Evolutionary conservation across 2,888 invertebrate species (phyloP).

Genomic region (Acronicta aceris): DNA sequence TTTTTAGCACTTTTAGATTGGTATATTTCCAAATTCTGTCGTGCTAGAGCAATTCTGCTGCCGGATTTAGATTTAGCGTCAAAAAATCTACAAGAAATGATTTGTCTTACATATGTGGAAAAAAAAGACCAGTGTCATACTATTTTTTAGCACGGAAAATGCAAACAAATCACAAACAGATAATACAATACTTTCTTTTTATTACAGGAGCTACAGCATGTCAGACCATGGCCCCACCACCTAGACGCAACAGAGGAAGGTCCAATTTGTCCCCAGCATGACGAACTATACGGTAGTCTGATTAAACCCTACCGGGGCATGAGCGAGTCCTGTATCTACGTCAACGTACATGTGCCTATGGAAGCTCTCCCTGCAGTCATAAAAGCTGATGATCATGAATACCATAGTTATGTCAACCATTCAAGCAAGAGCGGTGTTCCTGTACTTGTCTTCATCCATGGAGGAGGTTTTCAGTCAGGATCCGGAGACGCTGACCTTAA

Average conservation of each 20-base stretch:
- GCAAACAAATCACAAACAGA: too few species aligned
- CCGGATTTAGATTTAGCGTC: too few species aligned
- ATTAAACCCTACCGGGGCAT: constrained; percentile 45
- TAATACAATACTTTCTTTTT: too few species aligned
- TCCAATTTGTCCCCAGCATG: constrained; percentile 88
- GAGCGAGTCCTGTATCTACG: constrained; percentile 65
- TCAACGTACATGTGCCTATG: constrained; percentile 63
- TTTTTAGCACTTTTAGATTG: too few species aligned
- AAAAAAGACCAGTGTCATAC: too few species aligned
- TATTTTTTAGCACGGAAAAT: too few species aligned
- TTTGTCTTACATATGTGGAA: too few species aligned
- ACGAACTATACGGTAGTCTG: constrained; percentile 61
- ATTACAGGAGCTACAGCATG: constrained; percentile 55
- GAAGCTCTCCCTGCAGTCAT: constrained; percentile 15
- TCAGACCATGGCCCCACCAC: constrained; percentile 78
- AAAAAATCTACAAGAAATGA: too few species aligned
- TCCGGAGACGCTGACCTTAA: constrained; percentile 59
- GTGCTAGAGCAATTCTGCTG: too few species aligned
- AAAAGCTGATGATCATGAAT: constrained; percentile 9
- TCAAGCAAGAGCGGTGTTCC: constrained; percentile 56
- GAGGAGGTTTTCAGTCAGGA: constrained; percentile 70
- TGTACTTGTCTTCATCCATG: constrained; percentile 77
- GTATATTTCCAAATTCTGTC: too few species aligned
- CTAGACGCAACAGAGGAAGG: constrained; percentile 87
- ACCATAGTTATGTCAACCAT: constrained; percentile 17